Base-by-base conservation (phyloP, 2,888 invertebrate species). In the Gryllus longicercus region DNA sequence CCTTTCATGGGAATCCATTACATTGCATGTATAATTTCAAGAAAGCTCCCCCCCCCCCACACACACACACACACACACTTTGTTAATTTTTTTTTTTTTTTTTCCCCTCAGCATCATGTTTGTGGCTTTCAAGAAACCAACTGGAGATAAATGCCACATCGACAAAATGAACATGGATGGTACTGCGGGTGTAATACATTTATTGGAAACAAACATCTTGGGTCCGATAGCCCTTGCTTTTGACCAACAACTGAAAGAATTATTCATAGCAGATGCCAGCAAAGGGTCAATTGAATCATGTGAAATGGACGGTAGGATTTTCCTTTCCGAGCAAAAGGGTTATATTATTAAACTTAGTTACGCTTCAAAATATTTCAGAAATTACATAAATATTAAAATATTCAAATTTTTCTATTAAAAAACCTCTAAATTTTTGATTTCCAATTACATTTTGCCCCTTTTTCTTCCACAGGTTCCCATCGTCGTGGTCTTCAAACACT, bases 151-250 rank as follows among this genome's bases (percentile, higher is more conserved):
- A 14, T 74, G 77, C 21, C 91, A 92, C 82, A 92, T 96, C 51
- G 93, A 94, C 85, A 90, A 91, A 81, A 88, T 94, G 81, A 88
- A 91, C 0, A 89, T 95, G 87, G 92, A 93, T 83, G 95, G 95
- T 0, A 86, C 87, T 0, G 90, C 89, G 18, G 51, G 18, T 16
- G 84, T 88, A 78, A 86, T 86, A 3, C 88, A 88, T 81, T 82
- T 89, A 0, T 85, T 88, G 3, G 88, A 88, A 75, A 84, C 85
- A 14, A 85, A 86, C 5, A 83, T 90, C 14, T 50, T 85, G 84
- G 90, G 93, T 78, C 90, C 92, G 14, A 83, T 93, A 51, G 86
- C 87, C 82, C 85, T 90, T 83, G 85, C 84, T 85, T 94, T 92
- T 85, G 91, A 93, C 82, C 86, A 87, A 16, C 87, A 90, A 25